These are phyloP conservation scores for Crossoptilon crossoptilon DNA, from an alignment of 2,797 vertebrate species.

Conservation along the genomic window DNA sequence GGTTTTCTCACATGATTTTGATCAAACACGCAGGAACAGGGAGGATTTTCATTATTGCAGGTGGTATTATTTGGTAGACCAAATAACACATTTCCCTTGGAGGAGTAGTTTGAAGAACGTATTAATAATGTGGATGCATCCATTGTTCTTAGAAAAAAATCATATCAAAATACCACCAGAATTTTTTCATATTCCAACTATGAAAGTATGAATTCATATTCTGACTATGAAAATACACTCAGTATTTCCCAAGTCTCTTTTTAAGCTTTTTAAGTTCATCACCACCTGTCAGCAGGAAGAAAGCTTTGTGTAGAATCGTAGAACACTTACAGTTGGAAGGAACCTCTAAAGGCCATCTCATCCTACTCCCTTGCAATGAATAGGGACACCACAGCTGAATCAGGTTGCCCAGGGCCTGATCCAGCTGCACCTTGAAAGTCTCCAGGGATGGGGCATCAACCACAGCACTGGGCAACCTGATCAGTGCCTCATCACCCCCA, in stretches of 20 bases:
- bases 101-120: neutral
- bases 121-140: neutral
- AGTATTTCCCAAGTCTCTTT: neutral
- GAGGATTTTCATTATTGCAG: neutral
- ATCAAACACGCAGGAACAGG: neutral
- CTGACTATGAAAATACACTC: neutral
- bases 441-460: too few species aligned
- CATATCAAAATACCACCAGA: neutral
- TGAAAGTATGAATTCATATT: neutral
- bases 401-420: too few species aligned
- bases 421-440: too few species aligned
- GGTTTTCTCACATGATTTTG: neutral
- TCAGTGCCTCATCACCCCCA: too few species aligned
- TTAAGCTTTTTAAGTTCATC: neutral
- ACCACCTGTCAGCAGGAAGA: neutral
- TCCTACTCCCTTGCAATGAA: too few species aligned
- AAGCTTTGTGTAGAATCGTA: neutral
- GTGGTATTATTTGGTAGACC: neutral
- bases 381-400: too few species aligned
- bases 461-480: too few species aligned
- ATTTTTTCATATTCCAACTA: neutral
- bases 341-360: too few species aligned
- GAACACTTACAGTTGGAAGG: too few species aligned
- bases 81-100: neutral
- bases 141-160: neutral